phyloP scores from a whole-genome alignment of 64 coral and sea anemone species.

The Pocillopora verrucosa region DNA sequence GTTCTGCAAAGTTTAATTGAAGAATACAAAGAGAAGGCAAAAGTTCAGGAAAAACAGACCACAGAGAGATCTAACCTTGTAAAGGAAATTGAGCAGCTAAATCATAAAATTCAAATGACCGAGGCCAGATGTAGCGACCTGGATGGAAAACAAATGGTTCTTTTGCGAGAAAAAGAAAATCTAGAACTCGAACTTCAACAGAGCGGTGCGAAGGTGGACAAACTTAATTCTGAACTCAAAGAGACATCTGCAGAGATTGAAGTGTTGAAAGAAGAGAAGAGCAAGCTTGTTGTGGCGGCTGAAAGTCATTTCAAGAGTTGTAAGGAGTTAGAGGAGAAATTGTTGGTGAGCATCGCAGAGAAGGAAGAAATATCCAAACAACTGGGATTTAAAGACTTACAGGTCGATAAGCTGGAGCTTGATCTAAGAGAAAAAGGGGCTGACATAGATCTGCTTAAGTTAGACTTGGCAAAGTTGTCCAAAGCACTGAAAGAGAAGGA shows the following conservation, averaged over 20 bases:
- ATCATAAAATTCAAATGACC: conserved; percentile 19
- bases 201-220: conserved; percentile 47
- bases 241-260: conserved; percentile 71
- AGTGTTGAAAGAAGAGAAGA: conserved; percentile 47
- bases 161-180: conserved; percentile 65
- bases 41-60: neutral
- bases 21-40: conserved; percentile 42
- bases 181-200: conserved; percentile 52
- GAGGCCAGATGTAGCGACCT: conserved; percentile 36
- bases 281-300: conserved; percentile 53
- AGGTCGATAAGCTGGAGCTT: conserved; percentile 74
- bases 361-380: conserved; percentile 50
- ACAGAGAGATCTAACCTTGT: conserved; percentile 21
- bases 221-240: conserved; percentile 18
- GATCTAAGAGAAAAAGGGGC: conserved; percentile 84
- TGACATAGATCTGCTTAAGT: conserved; percentile 69
- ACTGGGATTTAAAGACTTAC: conserved; percentile 54
- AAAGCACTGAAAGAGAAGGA: conserved; percentile 82
- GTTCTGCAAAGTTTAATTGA: conserved; percentile 36
- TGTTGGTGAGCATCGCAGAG: conserved; percentile 21
- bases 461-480: conserved; percentile 68
- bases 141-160: conserved; percentile 50
- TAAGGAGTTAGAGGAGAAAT: conserved; percentile 65
- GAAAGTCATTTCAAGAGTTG: conserved; percentile 6
- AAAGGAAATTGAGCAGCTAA: conserved; percentile 42